Evolutionary conservation across 1,140 invertebrate genomes (phyloP), one percentile per base, ranked within the genome.

Genomic region (Tyrophagus putrescentiae): DNA sequence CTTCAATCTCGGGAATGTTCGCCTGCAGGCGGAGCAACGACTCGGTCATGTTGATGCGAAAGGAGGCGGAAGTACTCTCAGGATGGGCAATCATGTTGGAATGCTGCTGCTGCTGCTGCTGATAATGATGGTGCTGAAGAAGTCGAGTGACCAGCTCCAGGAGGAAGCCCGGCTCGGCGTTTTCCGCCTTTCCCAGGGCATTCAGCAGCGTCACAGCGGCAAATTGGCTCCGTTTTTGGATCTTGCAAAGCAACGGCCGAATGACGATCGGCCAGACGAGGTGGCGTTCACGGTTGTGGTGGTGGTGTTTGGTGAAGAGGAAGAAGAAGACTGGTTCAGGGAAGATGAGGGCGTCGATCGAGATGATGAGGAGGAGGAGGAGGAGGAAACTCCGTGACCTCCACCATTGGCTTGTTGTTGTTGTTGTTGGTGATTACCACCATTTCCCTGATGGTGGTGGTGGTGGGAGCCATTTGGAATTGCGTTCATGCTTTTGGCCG

Each of bases 21-120:
- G 90, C 91, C 76, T 96, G 92, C 32, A 97, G 76, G 68, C 89
- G 79, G 11, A 98, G 76, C 54, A 97, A 79, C 68, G 87, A 90
- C 74, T 95, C 92, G 73, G 91, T 89, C 81, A 94, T 86, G 73
- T 96, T 93, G 42, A 96, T 23, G 23, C 56, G 33, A 3, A 29
- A 53, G 74, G 65, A 82, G 77, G 68, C 80, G 11, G 36, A 31
- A 72, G 83, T 84, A 32, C 94, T 76, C 69, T 95, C 90, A 48
- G 87, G 85, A 67, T 84, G 79, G 65, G 83, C 77, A 68, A n/a
- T n/a, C n/a, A n/a, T n/a, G n/a, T n/a, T n/a, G n/a, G n/a, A n/a
- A n/a, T n/a, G n/a, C n/a, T n/a, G n/a, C n/a, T n/a, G n/a, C n/a
- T n/a, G n/a, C n/a, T n/a, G n/a, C n/a, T n/a, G n/a, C n/a, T n/a